Evolutionary conservation across 2,888 invertebrate species (phyloP), one percentile per base, ranked within the genome.

Genomic region (Acholoe squamosa): DNA sequence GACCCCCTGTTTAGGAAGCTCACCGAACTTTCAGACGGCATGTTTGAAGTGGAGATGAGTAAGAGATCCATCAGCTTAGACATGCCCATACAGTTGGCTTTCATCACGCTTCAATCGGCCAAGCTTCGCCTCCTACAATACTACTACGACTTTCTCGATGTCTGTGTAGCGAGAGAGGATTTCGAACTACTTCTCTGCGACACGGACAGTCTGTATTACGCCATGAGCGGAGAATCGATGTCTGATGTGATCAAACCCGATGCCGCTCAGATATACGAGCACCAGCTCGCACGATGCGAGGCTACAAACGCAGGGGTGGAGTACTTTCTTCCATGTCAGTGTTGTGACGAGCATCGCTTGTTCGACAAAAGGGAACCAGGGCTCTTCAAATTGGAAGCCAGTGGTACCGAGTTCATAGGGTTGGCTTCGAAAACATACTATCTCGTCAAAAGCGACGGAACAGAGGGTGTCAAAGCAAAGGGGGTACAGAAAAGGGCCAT

Each of bases 51-150:
- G 10, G 76, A n/a, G n/a, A 25, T 76, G 31, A 12, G 16, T n/a
- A 76, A 76, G n/a, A 25, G 25, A 76, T 16, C 14, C 12, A 28
- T 76, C 10, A 16, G 14, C 25, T 28, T 25, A 25, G 76, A 76
- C 76, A 76, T 76, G 14, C 76, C 76, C 76, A 76, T 76, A 16
- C 76, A 76, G 31, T 10, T 76, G 31, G 76, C 25, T 76, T 76
- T 76, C 76, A 16, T 10, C n/a, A 28, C n/a, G 12, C 31, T 76
- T 14, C n/a, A 10, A 76, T 16, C n/a, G 12, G 76, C 76, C 14
- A 76, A 76, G n/a, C n/a, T 76, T 16, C 14, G 10, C 10, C n/a
- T 76, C 16, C n/a, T 76, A 76, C 76, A 76, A 28, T 76, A 16
- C 31, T 76, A 76, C n/a, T 76, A 76, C n/a, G 76, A 76, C 76